Percentiles rank a stretch among this genome's conserved stretches.
Evolutionary conservation across 1,140 invertebrate species (phyloP).

Genomic region (Physella acuta): DNA sequence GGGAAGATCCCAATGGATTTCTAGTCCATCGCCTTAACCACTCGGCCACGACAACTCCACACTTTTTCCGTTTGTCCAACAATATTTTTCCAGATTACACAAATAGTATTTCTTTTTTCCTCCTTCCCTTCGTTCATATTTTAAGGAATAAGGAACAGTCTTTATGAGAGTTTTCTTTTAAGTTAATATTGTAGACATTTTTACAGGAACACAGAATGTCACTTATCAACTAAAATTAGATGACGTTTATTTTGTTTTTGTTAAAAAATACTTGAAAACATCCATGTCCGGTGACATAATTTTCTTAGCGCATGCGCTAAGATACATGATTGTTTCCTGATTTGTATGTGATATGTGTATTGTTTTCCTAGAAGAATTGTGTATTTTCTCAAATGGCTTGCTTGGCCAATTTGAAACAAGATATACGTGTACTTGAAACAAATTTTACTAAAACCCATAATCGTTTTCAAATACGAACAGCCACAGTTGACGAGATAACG

Average conservation of each 20-base stretch:
- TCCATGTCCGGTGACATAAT: conserved; percentile 15
- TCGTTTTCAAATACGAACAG: conserved; percentile 82
- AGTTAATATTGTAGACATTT: no score
- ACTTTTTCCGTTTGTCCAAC: no score
- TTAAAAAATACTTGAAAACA: not conserved
- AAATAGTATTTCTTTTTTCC: no score
- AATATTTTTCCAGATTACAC: no score
- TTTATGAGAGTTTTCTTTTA: no score
- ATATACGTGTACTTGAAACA: conserved; percentile 93
- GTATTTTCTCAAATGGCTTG: conserved; percentile 78
- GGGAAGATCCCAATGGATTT: conserved; percentile 21
- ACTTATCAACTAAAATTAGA: no score
- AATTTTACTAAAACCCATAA: conserved; percentile 94
- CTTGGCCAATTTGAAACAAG: conserved; percentile 94
- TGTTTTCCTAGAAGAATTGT: not conserved
- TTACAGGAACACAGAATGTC: no score
- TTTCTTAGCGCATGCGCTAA: conserved; percentile 23
- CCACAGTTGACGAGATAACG: conserved; percentile 95
- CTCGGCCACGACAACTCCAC: conserved; percentile 16
- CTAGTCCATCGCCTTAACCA: conserved; percentile 23
- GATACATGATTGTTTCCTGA: conserved; percentile 28
- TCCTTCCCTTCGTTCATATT: no score
- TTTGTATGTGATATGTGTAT: conserved; percentile 22
- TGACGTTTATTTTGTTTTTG: not conserved
- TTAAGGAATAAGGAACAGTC: no score